Evolutionary conservation across 1,140 invertebrate species (phyloP).

Genomic region (Drosophila aff.): DNA sequence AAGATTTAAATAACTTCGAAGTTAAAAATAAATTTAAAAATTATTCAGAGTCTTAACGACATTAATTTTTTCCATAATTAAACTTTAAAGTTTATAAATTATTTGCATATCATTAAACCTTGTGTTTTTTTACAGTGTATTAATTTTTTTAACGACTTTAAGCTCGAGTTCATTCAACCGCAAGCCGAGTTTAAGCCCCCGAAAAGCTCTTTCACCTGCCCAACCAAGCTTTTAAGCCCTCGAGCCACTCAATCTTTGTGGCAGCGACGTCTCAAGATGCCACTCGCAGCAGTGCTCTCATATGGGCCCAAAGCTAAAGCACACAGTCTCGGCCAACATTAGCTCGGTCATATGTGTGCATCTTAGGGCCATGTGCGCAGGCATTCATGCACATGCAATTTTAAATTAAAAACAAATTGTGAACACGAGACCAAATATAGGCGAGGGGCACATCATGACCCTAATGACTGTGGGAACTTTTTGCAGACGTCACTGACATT

Average conservation of each 20-base stretch:
- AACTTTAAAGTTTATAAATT: neutral
- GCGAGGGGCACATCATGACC: slow-evolving; percentile 55
- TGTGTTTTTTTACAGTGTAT: neutral
- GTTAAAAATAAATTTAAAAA: neutral
- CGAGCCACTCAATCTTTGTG: slow-evolving; percentile 57
- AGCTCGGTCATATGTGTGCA: slow-evolving; percentile 21
- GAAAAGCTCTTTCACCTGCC: slow-evolving; percentile 50
- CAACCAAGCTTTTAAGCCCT: slow-evolving; percentile 40
- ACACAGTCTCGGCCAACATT: slow-evolving; percentile 15
- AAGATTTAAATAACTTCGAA: no score
- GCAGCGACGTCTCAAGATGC: slow-evolving; percentile 61
- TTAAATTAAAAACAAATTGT: slow-evolving; percentile 68
- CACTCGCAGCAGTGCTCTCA: slow-evolving; percentile 43
- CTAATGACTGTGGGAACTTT: slow-evolving; percentile 79
- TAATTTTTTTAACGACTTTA: slow-evolving; percentile 15
- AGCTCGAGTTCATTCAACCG: slow-evolving; percentile 64
- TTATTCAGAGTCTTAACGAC: no score
- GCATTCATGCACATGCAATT: slow-evolving; percentile 22
- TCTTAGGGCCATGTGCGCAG: slow-evolving; percentile 23
- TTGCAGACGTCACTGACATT: slow-evolving; percentile 46
- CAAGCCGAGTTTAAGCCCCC: slow-evolving; percentile 47
- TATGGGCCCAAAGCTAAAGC: slow-evolving; percentile 9
- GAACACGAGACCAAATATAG: slow-evolving; percentile 67
- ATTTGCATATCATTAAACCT: neutral
- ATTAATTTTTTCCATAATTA: neutral